These are phyloP conservation scores for Cavia porcellus DNA, from an alignment of 2,113 vertebrate species.

Conservation along the genomic window DNA sequence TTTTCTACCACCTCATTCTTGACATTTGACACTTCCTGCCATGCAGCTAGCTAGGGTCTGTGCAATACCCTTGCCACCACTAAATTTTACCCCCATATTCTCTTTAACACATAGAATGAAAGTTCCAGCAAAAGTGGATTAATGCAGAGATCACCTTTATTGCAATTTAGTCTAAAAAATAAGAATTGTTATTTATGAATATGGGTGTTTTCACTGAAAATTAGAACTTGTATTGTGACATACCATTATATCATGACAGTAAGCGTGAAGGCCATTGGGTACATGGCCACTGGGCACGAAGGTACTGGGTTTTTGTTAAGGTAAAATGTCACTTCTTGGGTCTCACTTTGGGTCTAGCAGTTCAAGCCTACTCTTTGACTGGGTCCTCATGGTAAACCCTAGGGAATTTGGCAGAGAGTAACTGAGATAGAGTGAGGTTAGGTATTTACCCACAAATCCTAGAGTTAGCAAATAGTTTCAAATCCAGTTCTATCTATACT, in stretches of 20 bases:
- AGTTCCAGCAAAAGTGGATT: not conserved
- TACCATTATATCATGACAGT: not conserved
- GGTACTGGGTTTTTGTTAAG: not conserved
- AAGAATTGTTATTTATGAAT: not conserved
- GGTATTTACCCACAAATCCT: not conserved
- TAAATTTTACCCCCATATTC: not conserved
- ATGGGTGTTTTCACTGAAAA: not conserved
- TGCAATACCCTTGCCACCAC: not conserved
- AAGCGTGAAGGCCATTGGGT: not conserved
- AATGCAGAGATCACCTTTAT: not conserved
- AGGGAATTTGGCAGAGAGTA: not conserved
- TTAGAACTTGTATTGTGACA: not conserved
- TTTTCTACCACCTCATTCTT: not conserved
- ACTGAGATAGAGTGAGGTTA: not conserved
- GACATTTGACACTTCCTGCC: not conserved
- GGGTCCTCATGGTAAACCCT: accelerated
- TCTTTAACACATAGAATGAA: not conserved
- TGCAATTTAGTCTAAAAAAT: slow-evolving; percentile 31
- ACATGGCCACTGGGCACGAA: too few species aligned
- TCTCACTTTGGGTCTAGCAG: not conserved
- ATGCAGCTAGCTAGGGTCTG: not conserved
- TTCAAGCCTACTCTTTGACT: not conserved
- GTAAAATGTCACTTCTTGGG: not conserved
- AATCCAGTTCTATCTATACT: not conserved
- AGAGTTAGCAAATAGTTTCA: not conserved